Evolutionary conservation across 2,113 vertebrate species (phyloP), one percentile per base, ranked within the genome.

Genomic region (Daboia siamensis): DNA sequence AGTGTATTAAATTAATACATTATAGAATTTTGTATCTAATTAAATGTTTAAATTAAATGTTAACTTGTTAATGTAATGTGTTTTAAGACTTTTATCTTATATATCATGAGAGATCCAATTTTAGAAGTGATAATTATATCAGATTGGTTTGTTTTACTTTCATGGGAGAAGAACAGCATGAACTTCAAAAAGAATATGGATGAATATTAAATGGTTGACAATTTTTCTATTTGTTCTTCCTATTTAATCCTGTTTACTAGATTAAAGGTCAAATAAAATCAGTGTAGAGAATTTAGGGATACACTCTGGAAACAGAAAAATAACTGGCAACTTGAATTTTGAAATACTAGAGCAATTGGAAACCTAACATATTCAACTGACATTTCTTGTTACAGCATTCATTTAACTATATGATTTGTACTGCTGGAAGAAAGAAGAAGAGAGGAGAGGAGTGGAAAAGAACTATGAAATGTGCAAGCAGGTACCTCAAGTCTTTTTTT

Each of bases 321-420:
- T 29, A 24, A 74, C n/a, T 80, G 23, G 4, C 39, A 20, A 61
- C 2, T 1, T 84, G n/a, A 33, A 21, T 23, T 21, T 15, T 55
- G 29, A 87, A 39, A 4, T 54, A 88, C 12, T 87, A n/a, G 91
- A 91, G 57, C 39, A 87, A 61, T 91, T 44, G 54, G 10, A 89
- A 1, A 29, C 2, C 15, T 87, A 56, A 59, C 85, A 44, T 33
- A 86, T 26, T 52, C 0, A 54, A 69, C 2, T 39, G 7, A 0
- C 59, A 9, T 0, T 88, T 89, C 48, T 0, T 0, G 1, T 85
- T 9, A 74, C 3, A 91, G 0, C 39, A 8, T 23, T 0, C 0
- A 20, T 91, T 24, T 86, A 92, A 1, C 51, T 88, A 86, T 85
- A 26, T 48, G 9, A 55, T 69, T 69, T 44, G n/a, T 24, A 29